Evolutionary conservation across 1,140 invertebrate species (phyloP), one percentile per base, ranked within the genome.

Genomic region (Bombus confusus): DNA sequence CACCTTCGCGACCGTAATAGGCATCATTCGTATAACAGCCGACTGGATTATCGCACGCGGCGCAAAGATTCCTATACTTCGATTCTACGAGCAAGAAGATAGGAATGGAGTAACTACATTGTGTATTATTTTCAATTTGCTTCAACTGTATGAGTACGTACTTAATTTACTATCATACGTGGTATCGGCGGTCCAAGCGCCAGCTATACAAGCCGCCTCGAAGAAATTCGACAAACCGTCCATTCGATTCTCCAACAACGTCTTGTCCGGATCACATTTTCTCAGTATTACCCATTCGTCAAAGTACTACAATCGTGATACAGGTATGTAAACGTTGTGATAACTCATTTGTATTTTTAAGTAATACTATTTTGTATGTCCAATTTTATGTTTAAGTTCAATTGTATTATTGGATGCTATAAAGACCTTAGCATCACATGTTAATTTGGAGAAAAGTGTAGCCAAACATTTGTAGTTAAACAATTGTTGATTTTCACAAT

Each of bases 1-100:
- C 96, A 13, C 98, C 98, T 72, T 96, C 95, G 75, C 97, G 96
- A 3, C 98, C 98, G 95, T 97, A 97, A 94, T 98, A 98, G 81
- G 96, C 97, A 93, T 99, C 98, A 47, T 95, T 95, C 0, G 94
- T 93, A 31, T 96, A 97, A 91, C 97, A 98, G 34, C 91, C 93
- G 10, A 91, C 83, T 0, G 96, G 95, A 92, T 96, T 95, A 28
- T 96, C 96, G 91, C 98, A 98, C 22, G 97, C 94, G 5, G 95
- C 95, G 87, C 97, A 98, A 3, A 98, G 92, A 68, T 97, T 97
- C 18, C 95, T 95, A 92, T 98, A 98, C 80, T 96, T 96, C 3
- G 90, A 92, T 93, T 98, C 97, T 97, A 90, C n/a, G 91, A 93
- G 84, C 41, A 52, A 80, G 22, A 41, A 64, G 5, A 59, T 37